Base-by-base conservation (phyloP, 53 echinoderm and acorn worm genomes). In the Astropecten irregularis region DNA sequence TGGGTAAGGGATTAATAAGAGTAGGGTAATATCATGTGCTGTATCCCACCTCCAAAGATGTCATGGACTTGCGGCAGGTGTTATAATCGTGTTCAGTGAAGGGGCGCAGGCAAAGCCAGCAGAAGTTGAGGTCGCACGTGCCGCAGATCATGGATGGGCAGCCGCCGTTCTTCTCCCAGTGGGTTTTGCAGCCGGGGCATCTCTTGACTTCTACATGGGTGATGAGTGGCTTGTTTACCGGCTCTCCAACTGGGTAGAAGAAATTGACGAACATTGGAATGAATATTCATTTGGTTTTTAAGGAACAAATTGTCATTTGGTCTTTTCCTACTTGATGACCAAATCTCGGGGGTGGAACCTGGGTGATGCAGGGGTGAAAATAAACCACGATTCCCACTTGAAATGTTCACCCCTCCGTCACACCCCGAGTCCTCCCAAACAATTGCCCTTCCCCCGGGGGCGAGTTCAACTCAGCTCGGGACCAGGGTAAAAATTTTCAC, bases 131-230 rank as follows among this genome's bases (percentile, higher is more conserved):
- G 0, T 60, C 40, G 64, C 96, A 96, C 40, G 66, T 61, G 27
- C 82, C 84, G 37, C 96, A 96, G 13, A 35, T 11, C 91, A 96
- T 91, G 4, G 82, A 23, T 16, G 48, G 68, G 64, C 96, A 96
- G 16, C 96, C 96, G 37, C 89, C 82, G 28, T 62, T 58, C 86
- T 96, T 96, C 62, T 91, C 91, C 44, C 93, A 83, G 11, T 81
- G 87, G 34, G 87, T 76, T 0, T 9, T 7, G 69, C 96, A 96
- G 3, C 60, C 35, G 3, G 96, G 96, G 68, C 96, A 96, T 1
- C 49, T 51, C 81, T 91, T 96, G 3, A 89, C 86, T 10, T n/a
- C 23, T 11, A 93, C 87, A 52, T 64, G 76, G 5, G 68, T 63
- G 14, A 95, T 89, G 36, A 55, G 53, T 3, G 52, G 51, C 51